Evolutionary conservation across 2,113 vertebrate genomes (phyloP).

Genomic region (Pao palembangensis): DNA sequence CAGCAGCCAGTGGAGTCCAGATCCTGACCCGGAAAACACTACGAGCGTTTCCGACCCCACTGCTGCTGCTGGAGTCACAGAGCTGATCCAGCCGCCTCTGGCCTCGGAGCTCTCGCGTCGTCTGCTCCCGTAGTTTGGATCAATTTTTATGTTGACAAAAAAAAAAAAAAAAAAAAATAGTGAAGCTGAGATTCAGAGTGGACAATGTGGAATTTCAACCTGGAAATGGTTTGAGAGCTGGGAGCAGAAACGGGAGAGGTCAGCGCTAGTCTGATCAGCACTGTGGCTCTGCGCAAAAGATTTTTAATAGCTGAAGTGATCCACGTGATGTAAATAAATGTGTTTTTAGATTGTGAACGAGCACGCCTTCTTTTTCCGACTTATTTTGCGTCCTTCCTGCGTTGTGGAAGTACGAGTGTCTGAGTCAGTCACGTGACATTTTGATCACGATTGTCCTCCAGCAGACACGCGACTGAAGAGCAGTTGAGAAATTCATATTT

Average conservation of each 20-base stretch:
- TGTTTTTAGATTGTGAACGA: slow-evolving; percentile 73
- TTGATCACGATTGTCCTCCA: too few species aligned
- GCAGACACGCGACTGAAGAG: too few species aligned
- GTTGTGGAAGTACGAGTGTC: too few species aligned
- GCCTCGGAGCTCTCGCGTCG: background rate
- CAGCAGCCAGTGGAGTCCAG: slow-evolving; percentile 10
- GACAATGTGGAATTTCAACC: slow-evolving; percentile 35
- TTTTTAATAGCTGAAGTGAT: slow-evolving; percentile 74
- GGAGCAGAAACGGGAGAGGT: slow-evolving; percentile 17
- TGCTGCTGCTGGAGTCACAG: slow-evolving; percentile 45
- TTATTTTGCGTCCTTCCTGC: background rate
- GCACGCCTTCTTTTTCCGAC: slow-evolving; percentile 1
- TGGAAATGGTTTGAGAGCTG: slow-evolving; percentile 14
- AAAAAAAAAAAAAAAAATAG: slow-evolving; percentile 14
- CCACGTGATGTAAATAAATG: slow-evolving; percentile 75
- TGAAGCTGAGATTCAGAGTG: slow-evolving; percentile 16
- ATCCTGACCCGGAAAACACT: slow-evolving; percentile 33
- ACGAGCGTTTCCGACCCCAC: slow-evolving; percentile 52
- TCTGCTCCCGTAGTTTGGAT: too few species aligned
- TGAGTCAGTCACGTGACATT: too few species aligned
- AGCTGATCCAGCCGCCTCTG: slow-evolving; percentile 40
- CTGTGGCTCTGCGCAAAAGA: slow-evolving; percentile 42
- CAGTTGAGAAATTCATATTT: too few species aligned
- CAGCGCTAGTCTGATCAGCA: slow-evolving; percentile 34
- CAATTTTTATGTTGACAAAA: background rate